Conservation (phyloP, 2,113 vertebrate species). For the Chelonoidis abingdonii region DNA sequence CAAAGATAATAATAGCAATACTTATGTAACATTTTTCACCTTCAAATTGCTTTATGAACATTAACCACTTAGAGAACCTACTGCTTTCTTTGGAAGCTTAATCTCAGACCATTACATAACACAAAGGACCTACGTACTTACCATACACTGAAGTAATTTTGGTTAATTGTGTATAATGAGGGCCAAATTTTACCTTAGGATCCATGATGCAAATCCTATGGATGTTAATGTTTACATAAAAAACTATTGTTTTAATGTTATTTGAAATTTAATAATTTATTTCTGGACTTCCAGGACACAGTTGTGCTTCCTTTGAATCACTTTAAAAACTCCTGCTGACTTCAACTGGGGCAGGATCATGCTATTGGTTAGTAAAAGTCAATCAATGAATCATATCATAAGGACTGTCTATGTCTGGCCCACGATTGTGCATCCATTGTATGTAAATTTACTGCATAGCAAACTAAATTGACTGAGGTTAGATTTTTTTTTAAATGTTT, state of each 20-base stretch:
- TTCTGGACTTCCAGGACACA: neutral
- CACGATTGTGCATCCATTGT: slow-evolving; percentile 8
- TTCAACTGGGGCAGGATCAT: neutral
- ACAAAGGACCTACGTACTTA: slow-evolving; percentile 63
- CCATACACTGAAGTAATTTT: neutral
- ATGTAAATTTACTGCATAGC: slow-evolving; percentile 13
- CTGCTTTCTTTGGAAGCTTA: slow-evolving; percentile 36
- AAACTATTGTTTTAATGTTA: neutral
- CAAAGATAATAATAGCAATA: neutral
- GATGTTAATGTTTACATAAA: neutral
- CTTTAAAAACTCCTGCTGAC: neutral
- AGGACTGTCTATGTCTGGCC: neutral
- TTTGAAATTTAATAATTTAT: neutral
- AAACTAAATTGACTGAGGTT: slow-evolving; percentile 18
- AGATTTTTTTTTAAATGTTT: slow-evolving; percentile 42
- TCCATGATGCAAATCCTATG: neutral
- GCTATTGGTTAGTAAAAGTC: neutral
- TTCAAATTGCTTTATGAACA: neutral
- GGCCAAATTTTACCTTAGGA: neutral
- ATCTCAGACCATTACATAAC: slow-evolving; percentile 34
- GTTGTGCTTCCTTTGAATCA: neutral
- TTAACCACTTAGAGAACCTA: slow-evolving; percentile 8
- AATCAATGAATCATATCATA: neutral
- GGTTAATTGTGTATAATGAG: neutral
- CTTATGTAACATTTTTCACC: neutral